A percentile compares a stretch with the other conserved stretches of the same genome.
Conservation (phyloP, 2,797 vertebrate species). For the Anabas testudineus region DNA sequence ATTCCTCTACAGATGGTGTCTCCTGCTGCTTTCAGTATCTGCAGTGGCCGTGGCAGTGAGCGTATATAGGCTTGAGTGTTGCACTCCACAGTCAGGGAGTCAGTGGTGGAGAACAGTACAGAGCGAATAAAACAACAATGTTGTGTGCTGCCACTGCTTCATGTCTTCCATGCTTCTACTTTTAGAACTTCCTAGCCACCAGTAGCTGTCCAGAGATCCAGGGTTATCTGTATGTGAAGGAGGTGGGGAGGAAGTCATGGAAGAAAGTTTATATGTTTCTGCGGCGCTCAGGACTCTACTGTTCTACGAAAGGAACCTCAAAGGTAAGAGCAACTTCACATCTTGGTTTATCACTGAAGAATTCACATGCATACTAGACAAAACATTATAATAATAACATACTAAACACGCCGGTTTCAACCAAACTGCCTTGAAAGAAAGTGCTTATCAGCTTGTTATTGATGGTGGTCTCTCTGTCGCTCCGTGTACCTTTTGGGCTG, state of each 20-base stretch:
- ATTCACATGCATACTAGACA: background rate
- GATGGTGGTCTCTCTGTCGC: conserved; percentile 30
- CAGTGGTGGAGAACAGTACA: conserved; percentile 7
- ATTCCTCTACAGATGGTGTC: conserved; percentile 30
- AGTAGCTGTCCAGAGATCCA: conserved; percentile 97
- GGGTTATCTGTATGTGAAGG: conserved; percentile 96
- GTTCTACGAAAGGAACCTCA: conserved; percentile 96
- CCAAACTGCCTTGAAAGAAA: conserved; percentile 34
- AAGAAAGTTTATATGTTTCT: conserved; percentile 96
- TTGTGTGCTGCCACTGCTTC: background rate
- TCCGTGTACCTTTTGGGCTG: conserved; percentile 38
- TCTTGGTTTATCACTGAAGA: conserved; percentile 4
- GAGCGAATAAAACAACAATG: conserved; percentile 10
- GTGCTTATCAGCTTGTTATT: conserved; percentile 10
- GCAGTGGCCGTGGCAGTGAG: conserved; percentile 25
- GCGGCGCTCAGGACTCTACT: conserved; percentile 96
- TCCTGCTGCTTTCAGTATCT: conserved; percentile 27
- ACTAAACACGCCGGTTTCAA: conserved; percentile 35
- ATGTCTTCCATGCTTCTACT: background rate
- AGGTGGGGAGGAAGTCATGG: conserved; percentile 95
- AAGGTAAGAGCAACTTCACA: conserved; percentile 83
- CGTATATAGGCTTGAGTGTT: conserved; percentile 22
- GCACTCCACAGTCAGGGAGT: conserved; percentile 15
- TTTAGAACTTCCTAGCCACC: conserved; percentile 94
- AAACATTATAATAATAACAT: background rate